Evolutionary conservation across 2,888 invertebrate species (phyloP).

Genomic region (Mycalesis mineus): DNA sequence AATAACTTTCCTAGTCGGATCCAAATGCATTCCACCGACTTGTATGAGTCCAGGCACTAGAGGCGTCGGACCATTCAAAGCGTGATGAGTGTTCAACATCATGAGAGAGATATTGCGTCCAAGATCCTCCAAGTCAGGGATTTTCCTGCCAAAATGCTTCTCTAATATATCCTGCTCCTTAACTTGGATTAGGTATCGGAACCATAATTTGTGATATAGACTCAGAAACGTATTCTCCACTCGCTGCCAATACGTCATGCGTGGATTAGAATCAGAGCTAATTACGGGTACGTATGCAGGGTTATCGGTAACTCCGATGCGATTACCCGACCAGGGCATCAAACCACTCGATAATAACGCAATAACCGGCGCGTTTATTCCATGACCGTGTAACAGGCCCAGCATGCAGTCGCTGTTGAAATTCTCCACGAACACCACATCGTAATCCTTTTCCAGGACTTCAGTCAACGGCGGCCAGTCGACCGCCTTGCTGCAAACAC

Average conservation of each 20-base stretch:
- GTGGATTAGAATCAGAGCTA: constrained; percentile 64
- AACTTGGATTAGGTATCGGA: constrained; percentile 35
- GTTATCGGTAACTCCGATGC: constrained; percentile 69
- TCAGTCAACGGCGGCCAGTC: constrained; percentile 55
- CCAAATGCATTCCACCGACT: constrained; percentile 79
- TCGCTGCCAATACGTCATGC: constrained; percentile 74
- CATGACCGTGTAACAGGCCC: constrained; percentile 77
- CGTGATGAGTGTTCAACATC: constrained; percentile 75
- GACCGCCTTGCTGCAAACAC: constrained; percentile 58
- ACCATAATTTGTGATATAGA: constrained; percentile 56
- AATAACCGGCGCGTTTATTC: constrained; percentile 73
- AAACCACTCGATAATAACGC: constrained; percentile 75
- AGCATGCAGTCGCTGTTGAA: constrained; percentile 82
- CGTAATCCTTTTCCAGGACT: constrained; percentile 70
- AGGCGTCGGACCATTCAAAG: constrained; percentile 76
- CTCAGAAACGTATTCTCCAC: constrained; percentile 56
- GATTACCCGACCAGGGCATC: constrained; percentile 76
- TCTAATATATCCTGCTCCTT: constrained; percentile 41
- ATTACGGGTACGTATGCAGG: constrained; percentile 75
- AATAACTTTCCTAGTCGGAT: constrained; percentile 38
- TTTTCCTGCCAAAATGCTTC: constrained; percentile 50
- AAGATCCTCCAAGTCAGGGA: constrained; percentile 61
- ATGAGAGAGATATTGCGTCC: constrained; percentile 63
- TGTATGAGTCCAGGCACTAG: constrained; percentile 78
- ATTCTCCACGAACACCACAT: constrained; percentile 79